Evolutionary conservation across 2,888 invertebrate genomes (phyloP), one percentile per base, ranked within the genome.

Genomic region (Caenorhabditis sp.): DNA sequence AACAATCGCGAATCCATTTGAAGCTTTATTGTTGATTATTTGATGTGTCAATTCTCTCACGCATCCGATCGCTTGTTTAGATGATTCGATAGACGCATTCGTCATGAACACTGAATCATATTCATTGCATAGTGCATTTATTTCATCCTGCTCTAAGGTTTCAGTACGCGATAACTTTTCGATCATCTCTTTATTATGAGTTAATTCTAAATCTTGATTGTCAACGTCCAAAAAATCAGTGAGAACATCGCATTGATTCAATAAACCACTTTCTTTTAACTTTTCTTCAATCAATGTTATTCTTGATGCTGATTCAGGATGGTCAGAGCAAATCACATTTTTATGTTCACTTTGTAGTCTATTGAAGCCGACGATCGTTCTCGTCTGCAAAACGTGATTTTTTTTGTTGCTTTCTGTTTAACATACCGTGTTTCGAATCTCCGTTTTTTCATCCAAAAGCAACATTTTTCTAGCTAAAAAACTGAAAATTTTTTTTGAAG

Each of bases 1-100:
- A 31, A 82, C 72, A 8, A 83, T 49, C 14, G 82, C 78, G 57
- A 83, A 77, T 7, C 77, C 84, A 23, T 81, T 81, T 8, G 67
- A 27, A 10, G 74, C 80, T 21, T 67, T 38, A 21, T 67, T 77
- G 38, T n/a, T 31, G 57, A 76, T 67, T 31, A 82, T 79, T 26
- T 59, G 26, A 53, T 73, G 71, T 0, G 82, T 71, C 20, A 82
- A 43, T 1, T 70, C 63, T 26, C 78, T 65, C 14, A 68, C 71
- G 54, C 78, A 78, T 4, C 71, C 67, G 14, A 77, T 78, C 5
- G 67, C 80, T 21, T 78, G 66, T 57, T 38, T 64, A 0, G 80
- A 76, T 5, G 67, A 77, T 59, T 38, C 20, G 38, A n/a, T 23
- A 53, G 25, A 8, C 12, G 8, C 49, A 38, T 61, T 54, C 23